Base-by-base conservation (phyloP, 1,140 invertebrate genomes). In the Pemphigus obesinymphae region DNA sequence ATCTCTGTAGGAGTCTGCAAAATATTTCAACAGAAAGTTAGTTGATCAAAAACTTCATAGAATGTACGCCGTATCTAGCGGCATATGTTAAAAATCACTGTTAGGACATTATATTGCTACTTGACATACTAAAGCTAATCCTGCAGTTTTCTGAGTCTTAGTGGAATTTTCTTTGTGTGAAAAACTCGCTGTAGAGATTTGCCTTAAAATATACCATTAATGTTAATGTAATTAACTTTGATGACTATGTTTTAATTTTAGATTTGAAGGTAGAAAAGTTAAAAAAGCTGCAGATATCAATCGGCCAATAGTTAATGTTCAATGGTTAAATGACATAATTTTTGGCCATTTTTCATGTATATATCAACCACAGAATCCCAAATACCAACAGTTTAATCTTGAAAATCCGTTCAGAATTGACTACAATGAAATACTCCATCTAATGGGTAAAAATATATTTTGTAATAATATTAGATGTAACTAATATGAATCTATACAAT, bases 271-370 rank as follows among this genome's bases (percentile, higher is more conserved):
- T 43, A 88, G 89, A 68, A 98, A 98, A 87, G 97, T 93, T 87
- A 89, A 92, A 84, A 94, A 95, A 85, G 97, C 97, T 0, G 91
- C 94, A 63, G 95, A 98, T 86, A 98, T 95, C 94, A 90, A 90
- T 84, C 89, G 89, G 48, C 93, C 94, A 20, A 91, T 96, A 3
- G 96, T 99, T 0, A 98, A 97, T 87, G 92, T 94, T 10, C 92
- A 94, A 83, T 99, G 97, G 97, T 88, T 99, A 61, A 96, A 94
- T 80, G 97, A 99, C 87, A 90, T 99, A 53, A 89, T 98, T 83
- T 92, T 98, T 82, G 97, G 97, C 1, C 94, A 97, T 86, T 84
- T 91, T 93, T 86, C 92, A 90, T 84, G 93, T 92, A 6, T 97
- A 1, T 92, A 94, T 85, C 94, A 92, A 88, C 92, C 90, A 75